phyloP scores from a whole-genome alignment of 64 coral and sea anemone species.

The Acropora yongei region DNA sequence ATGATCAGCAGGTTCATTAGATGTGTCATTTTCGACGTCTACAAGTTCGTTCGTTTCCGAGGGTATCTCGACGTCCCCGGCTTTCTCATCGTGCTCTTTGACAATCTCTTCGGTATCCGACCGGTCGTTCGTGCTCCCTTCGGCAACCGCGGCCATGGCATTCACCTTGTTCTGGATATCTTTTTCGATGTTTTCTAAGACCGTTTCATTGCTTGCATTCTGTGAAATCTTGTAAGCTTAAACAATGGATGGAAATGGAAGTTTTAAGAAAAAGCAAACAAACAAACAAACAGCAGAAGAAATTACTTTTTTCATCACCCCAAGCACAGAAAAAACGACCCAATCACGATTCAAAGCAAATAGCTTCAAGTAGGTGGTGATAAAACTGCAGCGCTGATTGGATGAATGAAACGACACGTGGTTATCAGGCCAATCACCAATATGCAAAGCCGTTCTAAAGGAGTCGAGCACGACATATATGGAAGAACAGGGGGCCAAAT shows the following conservation, averaged over 20 bases:
- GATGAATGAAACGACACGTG: no score
- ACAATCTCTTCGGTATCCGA: neutral
- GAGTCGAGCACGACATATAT: no score
- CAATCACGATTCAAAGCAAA: neutral
- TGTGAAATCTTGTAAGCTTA: constrained; percentile 37
- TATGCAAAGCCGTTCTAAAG: no score
- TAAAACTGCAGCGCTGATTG: no score
- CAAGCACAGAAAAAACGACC: no score
- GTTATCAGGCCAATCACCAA: no score
- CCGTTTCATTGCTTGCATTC: neutral
- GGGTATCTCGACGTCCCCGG: neutral
- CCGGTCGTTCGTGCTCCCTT: neutral
- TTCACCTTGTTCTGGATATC: constrained; percentile 68
- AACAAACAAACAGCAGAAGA: neutral
- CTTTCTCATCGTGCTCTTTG: neutral
- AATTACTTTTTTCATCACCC: no score
- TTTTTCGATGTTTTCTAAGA: constrained; percentile 46
- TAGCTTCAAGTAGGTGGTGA: no score
- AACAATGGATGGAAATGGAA: neutral
- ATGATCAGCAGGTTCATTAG: neutral
- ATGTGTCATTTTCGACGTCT: neutral
- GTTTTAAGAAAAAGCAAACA: no score
- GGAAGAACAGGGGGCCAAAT: no score
- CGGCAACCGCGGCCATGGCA: constrained; percentile 3
- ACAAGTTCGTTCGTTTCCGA: neutral